phyloP scores from a whole-genome alignment of 2,113 vertebrate species.

The Poeciliopsis prolifica region DNA sequence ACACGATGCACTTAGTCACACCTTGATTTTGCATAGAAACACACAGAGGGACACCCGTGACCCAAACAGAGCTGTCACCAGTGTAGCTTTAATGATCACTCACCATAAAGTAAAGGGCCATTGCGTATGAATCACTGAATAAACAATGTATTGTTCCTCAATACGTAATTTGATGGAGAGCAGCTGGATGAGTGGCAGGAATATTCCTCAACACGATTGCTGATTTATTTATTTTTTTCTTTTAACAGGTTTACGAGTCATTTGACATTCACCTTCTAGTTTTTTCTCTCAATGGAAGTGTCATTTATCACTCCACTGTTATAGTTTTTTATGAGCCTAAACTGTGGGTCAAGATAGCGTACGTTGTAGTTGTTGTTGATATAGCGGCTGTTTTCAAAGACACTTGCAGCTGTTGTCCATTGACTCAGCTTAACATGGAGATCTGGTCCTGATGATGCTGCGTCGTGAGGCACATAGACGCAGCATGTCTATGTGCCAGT shows the following conservation, averaged over 20 bases:
- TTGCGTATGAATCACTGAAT: constrained; percentile 44
- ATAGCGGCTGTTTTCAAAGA: no score
- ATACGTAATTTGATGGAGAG: constrained; percentile 52
- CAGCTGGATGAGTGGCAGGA: constrained; percentile 45
- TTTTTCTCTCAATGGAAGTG: not conserved
- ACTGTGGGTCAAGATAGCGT: no score
- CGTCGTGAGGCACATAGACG: no score
- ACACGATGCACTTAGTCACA: constrained; percentile 17
- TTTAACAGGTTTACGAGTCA: constrained; percentile 14
- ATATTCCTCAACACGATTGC: constrained; percentile 22
- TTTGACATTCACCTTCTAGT: constrained; percentile 8
- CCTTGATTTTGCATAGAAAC: constrained; percentile 31
- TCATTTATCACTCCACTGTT: constrained; percentile 4
- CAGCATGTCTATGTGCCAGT: no score
- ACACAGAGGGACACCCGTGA: constrained; percentile 20
- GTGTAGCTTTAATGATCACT: constrained; percentile 40
- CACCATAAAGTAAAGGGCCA: constrained; percentile 33
- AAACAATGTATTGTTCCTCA: constrained; percentile 58
- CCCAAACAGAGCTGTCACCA: constrained; percentile 35
- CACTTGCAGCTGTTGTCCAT: no score
- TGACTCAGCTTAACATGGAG: no score
- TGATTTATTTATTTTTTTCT: constrained; percentile 11
- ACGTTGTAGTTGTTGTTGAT: not conserved
- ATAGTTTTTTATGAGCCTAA: constrained; percentile 3
- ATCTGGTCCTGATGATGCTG: no score